Evolutionary conservation across 2,797 vertebrate species (phyloP), one percentile per base, ranked within the genome.

Genomic region (Argyrosomus regius): DNA sequence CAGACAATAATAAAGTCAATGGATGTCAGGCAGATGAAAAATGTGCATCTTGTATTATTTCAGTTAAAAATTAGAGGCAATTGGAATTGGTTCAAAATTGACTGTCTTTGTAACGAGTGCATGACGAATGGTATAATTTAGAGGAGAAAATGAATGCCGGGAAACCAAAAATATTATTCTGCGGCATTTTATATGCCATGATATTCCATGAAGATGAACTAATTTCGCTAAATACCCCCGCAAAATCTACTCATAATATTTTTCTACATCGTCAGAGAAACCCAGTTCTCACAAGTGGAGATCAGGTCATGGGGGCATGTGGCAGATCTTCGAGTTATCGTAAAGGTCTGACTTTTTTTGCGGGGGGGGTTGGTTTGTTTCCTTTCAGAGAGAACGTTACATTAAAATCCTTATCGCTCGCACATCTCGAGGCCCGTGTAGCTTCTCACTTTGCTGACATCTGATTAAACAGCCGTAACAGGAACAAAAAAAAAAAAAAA

Each of bases 101-200:
- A 95, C 94, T 93, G 93, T 90, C 93, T 93, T 91, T 88, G 89
- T 94, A 96, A 95, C 92, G 90, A 95, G 92, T 77, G 87, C 90
- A 91, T 95, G 95, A 95, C 85, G 89, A 95, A 95, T 95, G 93
- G 91, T 89, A 78, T 93, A 88, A 94, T 94, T 95, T 94, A 92
- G 85, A 88, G 88, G 63, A 92, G 91, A 93, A 94, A 95, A 94
- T 93, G 90, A 93, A 94, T 80, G 90, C 90, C 43, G 67, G 88
- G 87, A 92, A 95, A 93, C 85, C 87, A 86, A 93, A 91, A 91
- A 93, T 92, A 94, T 92, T 92, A 92, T 93, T 89, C 88, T 60
- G 80, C 82, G 6, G 87, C 89, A 78, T 93, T 92, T 93, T 89
- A 88, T 89, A 78, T 88, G 87, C 87, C 81, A 83, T 90, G 83